Evolutionary conservation across 2,797 vertebrate species (phyloP).

Genomic region (Peromyscus melanophrys): DNA sequence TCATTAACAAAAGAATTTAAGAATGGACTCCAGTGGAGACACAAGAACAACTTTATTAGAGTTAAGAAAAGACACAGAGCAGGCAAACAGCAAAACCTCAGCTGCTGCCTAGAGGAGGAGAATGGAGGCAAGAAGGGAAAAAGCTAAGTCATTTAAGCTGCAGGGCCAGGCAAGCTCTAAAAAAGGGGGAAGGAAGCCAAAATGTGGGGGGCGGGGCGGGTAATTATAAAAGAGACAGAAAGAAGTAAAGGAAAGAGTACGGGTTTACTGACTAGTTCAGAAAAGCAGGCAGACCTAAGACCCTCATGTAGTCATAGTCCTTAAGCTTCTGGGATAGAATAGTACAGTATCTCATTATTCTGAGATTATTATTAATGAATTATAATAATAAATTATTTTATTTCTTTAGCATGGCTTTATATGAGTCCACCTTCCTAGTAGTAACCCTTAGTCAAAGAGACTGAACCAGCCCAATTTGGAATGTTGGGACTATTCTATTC

Average conservation of each 20-base stretch:
- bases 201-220: neutral
- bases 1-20: neutral
- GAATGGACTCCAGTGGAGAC: neutral
- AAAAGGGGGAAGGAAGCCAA: neutral
- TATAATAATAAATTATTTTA: neutral
- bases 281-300: neutral
- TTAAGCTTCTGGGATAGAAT: neutral
- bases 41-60: neutral
- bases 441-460: neutral
- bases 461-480: neutral
- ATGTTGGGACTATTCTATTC: neutral
- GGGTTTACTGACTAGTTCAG: neutral
- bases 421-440: neutral
- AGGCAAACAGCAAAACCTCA: neutral
- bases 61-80: neutral
- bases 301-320: no score
- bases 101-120: neutral
- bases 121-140: neutral
- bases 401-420: neutral
- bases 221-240: neutral
- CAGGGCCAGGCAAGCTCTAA: neutral
- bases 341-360: neutral
- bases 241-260: neutral
- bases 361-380: neutral
- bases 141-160: neutral